A percentile compares a stretch with the other conserved stretches of the same genome.
These are phyloP conservation scores for Diabrotica balteata DNA, from an alignment of 2,888 invertebrate species.

Conservation along the genomic window DNA sequence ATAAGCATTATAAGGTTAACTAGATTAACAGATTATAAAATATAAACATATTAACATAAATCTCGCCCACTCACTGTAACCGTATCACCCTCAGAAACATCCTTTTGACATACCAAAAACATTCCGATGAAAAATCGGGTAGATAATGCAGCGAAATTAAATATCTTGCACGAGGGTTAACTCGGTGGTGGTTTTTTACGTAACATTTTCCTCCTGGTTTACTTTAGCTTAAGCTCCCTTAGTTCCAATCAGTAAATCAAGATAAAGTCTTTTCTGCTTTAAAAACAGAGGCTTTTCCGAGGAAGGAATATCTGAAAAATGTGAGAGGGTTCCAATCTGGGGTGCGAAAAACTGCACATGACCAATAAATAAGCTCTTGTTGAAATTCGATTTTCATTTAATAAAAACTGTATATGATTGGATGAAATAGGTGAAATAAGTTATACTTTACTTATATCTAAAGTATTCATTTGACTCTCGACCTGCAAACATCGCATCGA, in stretches of 20 bases:
- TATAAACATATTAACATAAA: no score
- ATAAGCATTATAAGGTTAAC: no score
- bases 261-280: slow-evolving; percentile 52
- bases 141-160: slow-evolving; percentile 36
- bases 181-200: slow-evolving; percentile 32
- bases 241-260: slow-evolving; percentile 55
- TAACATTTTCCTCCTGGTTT: slow-evolving; percentile 41
- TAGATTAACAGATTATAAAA: no score
- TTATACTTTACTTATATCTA: no score
- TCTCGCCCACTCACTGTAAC: no score
- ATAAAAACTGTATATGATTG: no score
- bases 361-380: no score
- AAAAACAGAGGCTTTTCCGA: slow-evolving; percentile 50
- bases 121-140: slow-evolving; percentile 27
- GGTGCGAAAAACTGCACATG: slow-evolving; percentile 10
- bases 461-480: no score
- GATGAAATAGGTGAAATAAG: no score
- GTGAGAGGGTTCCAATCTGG: slow-evolving; percentile 33
- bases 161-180: slow-evolving; percentile 36
- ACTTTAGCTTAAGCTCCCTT: slow-evolving; percentile 45
- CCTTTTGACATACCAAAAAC: slow-evolving; percentile 14
- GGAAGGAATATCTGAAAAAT: slow-evolving; percentile 41
- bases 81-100: slow-evolving; percentile 2
- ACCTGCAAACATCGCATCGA: no score
- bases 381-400: no score